Evolutionary conservation across 2,888 invertebrate genomes (phyloP), one percentile per base, ranked within the genome.

Genomic region (Rambutsinella grinnellia): DNA sequence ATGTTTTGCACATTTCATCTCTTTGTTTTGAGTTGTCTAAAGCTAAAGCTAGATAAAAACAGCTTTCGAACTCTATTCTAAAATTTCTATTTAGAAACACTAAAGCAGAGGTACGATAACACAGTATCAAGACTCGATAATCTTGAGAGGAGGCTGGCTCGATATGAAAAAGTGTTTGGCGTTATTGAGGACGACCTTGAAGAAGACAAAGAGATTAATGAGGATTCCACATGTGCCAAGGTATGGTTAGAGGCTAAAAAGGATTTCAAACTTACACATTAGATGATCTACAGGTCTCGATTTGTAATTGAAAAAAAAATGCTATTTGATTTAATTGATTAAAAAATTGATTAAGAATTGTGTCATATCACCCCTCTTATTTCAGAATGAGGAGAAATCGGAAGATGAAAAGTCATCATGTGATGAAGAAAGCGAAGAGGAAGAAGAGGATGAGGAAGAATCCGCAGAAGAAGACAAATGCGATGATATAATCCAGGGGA

Each of bases 81-180:
- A 36, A 36, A 36, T 51, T 58, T 1, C 19, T 10, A 57, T 58
- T 10, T 44, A 76, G 79, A 79, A 19, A 62, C 51, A 23, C 51
- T 80, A 49, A 60, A 70, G 46, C 61, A 68, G 28, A 68, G 75
- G 28, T 77, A 81, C 54, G 80, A 81, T 19, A 76, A 74, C 15
- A 49, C 75, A 15, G 62, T 81, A 53, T 26, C 62, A 8, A 70
- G 74, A 51, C n/a, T 81, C 10, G 70, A 79, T 15, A 74, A 63
- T 24, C 61, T 79, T 23, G 71, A 79, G 26, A 75, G 70, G 54
- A 67, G 53, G 47, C 23, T 79, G 23, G 58, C 27, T 28, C 62
- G 71, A 21, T 81, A 65, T 49, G 79, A 77, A 23, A 70, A 75
- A 44, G 36, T 63, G 24, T 76, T 56, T 24, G 76, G 76, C 2